These are phyloP conservation scores for Hypanus sabinus DNA, from an alignment of 2,113 vertebrate genomes.

Conservation along the genomic window DNA sequence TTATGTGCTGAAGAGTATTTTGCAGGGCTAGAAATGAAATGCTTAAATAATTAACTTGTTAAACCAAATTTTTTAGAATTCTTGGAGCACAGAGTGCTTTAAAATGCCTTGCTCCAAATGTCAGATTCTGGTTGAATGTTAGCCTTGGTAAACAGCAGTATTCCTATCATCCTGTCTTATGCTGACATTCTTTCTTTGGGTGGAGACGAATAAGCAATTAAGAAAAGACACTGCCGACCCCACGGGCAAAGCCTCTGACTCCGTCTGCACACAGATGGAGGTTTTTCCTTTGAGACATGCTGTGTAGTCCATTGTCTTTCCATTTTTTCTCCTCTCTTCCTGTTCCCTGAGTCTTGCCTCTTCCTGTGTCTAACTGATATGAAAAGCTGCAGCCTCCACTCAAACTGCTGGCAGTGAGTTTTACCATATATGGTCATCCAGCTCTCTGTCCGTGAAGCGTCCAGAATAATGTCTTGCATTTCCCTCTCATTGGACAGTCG, in stretches of 20 bases:
- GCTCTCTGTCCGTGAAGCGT: slow-evolving; percentile 24
- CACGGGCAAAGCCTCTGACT: neutral
- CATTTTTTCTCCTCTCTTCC: neutral
- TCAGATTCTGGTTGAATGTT: neutral
- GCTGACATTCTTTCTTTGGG: neutral
- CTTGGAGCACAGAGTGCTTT: neutral
- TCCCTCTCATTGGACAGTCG: neutral
- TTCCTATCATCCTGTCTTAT: slow-evolving; percentile 14
- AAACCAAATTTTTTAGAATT: neutral
- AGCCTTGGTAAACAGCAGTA: neutral
- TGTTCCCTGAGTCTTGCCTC: slow-evolving; percentile 24
- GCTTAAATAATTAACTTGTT: neutral
- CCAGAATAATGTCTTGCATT: slow-evolving; percentile 14
- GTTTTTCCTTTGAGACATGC: neutral
- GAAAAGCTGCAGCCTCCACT: slow-evolving; percentile 22
- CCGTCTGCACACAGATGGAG: neutral
- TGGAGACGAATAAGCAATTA: neutral
- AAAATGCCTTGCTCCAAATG: neutral
- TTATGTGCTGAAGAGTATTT: neutral
- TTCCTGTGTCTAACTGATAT: slow-evolving; percentile 23
- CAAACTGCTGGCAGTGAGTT: slow-evolving; percentile 12
- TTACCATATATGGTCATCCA: slow-evolving; percentile 34
- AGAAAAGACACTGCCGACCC: neutral
- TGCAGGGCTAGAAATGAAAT: neutral
- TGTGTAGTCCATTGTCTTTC: neutral